Evolutionary conservation across 1,140 invertebrate genomes (phyloP).

Genomic region (Zophobas morio): DNA sequence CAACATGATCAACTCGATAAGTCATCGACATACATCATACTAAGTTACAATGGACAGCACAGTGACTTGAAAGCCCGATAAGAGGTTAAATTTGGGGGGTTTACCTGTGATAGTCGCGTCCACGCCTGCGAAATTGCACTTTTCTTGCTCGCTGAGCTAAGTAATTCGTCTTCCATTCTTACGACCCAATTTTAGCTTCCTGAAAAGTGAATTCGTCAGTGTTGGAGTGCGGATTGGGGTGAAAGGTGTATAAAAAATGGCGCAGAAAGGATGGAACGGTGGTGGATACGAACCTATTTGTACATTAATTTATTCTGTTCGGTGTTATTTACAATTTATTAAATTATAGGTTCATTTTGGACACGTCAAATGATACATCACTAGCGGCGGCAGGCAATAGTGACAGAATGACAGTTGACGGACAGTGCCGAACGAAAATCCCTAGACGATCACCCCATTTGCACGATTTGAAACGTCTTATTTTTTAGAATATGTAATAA

Average conservation of each 20-base stretch:
- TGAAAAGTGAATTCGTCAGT: neutral
- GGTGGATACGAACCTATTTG: slow-evolving; percentile 21
- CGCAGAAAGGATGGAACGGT: neutral
- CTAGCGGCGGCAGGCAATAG: neutral
- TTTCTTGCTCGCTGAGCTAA: slow-evolving; percentile 66
- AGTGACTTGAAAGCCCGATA: neutral
- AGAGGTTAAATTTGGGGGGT: neutral
- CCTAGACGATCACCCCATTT: neutral
- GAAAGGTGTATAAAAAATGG: neutral
- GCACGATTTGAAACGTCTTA: neutral
- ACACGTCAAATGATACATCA: slow-evolving; percentile 56
- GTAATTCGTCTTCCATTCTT: slow-evolving; percentile 73
- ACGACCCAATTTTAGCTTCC: neutral
- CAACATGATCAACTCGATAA: slow-evolving; percentile 45
- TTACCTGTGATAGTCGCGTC: slow-evolving; percentile 74
- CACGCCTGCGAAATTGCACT: slow-evolving; percentile 72
- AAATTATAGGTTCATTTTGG: slow-evolving; percentile 53
- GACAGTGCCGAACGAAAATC: neutral
- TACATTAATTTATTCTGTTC: slow-evolving; percentile 22
- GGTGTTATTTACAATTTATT: slow-evolving; percentile 27
- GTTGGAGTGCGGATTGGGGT: neutral
- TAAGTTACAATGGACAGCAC: neutral
- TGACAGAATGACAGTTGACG: slow-evolving; percentile 25
- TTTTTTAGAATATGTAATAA: too few relatives aligned
- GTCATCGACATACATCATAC: neutral